These are phyloP conservation scores for Typhlichthys eigenmanni DNA, from an alignment of 2,797 vertebrate genomes.

Conservation along the genomic window DNA sequence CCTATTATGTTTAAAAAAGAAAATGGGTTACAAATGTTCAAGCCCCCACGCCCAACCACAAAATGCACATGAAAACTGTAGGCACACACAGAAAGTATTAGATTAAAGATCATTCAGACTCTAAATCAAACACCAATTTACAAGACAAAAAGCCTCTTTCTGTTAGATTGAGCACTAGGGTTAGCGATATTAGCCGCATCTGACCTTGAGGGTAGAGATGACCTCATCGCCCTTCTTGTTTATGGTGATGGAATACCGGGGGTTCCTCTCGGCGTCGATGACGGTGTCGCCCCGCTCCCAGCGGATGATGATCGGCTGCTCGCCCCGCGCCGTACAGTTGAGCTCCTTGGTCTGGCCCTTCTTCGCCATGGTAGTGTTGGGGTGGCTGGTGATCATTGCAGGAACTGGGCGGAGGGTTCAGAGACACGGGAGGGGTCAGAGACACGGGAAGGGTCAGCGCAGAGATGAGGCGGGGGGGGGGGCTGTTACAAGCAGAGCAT, in stretches of 20 bases:
- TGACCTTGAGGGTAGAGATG: constrained; percentile 93
- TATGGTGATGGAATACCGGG: constrained; percentile 92
- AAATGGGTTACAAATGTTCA: too few species aligned
- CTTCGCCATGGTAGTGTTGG: constrained; percentile 95
- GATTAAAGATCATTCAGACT: too few species aligned
- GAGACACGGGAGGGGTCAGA: too few species aligned
- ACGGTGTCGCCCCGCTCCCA: constrained; percentile 99
- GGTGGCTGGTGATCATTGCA: constrained; percentile 97
- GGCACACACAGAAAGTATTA: too few species aligned
- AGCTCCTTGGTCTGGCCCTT: constrained; percentile 97
- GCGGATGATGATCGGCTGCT: constrained; percentile 97
- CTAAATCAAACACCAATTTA: too few species aligned
- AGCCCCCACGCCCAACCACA: too few species aligned
- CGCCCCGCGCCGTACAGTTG: constrained; percentile 92
- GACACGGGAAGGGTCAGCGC: too few species aligned
- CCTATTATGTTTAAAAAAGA: too few species aligned
- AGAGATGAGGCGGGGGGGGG: background rate
- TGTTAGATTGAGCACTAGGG: too few species aligned
- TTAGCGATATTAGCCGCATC: constrained; percentile 22
- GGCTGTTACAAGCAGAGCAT: constrained; percentile 22
- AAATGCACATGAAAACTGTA: too few species aligned
- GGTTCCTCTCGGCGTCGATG: constrained; percentile 94
- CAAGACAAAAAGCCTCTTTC: too few species aligned
- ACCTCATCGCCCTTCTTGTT: constrained; percentile 95
- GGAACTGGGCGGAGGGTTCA: constrained; percentile 80